Conservation (phyloP, 2,797 vertebrate genomes). For the Cirrhinus molitorella region DNA sequence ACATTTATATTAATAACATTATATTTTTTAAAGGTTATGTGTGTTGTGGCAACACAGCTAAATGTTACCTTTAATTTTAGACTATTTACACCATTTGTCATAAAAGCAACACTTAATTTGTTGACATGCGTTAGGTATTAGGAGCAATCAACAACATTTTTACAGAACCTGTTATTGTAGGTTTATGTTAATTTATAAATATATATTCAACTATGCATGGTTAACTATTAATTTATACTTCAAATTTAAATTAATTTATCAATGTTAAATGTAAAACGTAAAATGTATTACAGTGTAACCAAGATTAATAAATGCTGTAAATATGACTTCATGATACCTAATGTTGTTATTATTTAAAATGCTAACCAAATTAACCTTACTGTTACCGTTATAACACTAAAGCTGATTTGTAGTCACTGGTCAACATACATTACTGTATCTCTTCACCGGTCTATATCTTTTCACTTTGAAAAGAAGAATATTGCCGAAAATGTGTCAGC, state of each 20-base stretch:
- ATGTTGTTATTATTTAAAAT: not conserved
- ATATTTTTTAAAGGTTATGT: not conserved
- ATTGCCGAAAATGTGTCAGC: slow-evolving; percentile 65
- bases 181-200: not conserved
- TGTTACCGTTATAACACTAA: not conserved
- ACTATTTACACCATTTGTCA: not conserved
- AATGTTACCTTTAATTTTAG: not conserved
- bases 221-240: not conserved
- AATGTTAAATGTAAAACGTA: not conserved
- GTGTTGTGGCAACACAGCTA: not conserved
- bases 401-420: not conserved
- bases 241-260: not conserved
- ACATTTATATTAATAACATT: not conserved
- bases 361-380: not conserved
- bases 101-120: not conserved
- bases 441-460: slow-evolving; percentile 2
- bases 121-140: not conserved
- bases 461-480: slow-evolving; percentile 51
- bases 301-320: not conserved
- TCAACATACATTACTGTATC: not conserved
- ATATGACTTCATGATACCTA: not conserved
- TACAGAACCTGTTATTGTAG: not conserved
- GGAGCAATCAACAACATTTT: not conserved
- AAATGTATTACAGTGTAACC: not conserved
- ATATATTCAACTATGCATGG: not conserved